These are phyloP conservation scores for Hassar affinis DNA, from an alignment of 2,113 vertebrate species.

Conservation along the genomic window DNA sequence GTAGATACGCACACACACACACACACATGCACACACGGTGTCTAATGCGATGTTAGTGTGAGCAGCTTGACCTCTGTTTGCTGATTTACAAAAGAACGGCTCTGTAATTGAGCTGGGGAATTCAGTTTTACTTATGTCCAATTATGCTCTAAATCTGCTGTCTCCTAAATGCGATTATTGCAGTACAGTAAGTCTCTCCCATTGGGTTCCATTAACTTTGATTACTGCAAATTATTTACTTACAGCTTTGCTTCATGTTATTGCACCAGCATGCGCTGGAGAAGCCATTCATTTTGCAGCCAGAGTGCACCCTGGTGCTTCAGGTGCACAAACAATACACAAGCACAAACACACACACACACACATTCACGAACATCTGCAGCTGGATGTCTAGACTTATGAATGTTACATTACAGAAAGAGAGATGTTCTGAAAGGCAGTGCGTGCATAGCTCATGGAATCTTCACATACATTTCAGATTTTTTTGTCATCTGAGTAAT, in stretches of 20 bases:
- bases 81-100: constrained; percentile 63
- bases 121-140: constrained; percentile 74
- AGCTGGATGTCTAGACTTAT: constrained; percentile 36
- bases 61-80: constrained; percentile 54
- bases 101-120: constrained; percentile 73
- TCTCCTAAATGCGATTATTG: constrained; percentile 79
- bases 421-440: too few relatives aligned
- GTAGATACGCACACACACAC: background rate
- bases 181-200: constrained; percentile 75
- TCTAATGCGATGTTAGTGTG: constrained; percentile 6
- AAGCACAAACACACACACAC: constrained; percentile 3
- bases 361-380: constrained; percentile 6
- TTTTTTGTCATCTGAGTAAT: background rate
- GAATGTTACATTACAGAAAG: background rate
- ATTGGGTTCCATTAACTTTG: constrained; percentile 82
- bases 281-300: constrained; percentile 45
- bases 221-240: constrained; percentile 85
- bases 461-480: background rate
- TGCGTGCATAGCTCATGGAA: background rate
- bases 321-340: constrained; percentile 18
- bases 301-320: constrained; percentile 47
- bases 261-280: constrained; percentile 61
- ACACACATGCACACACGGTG: background rate
- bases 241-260: constrained; percentile 75
- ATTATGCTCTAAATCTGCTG: constrained; percentile 79